Evolutionary conservation across 2,888 invertebrate species (phyloP), one percentile per base, ranked within the genome.

Genomic region (Maniola hyperantus): DNA sequence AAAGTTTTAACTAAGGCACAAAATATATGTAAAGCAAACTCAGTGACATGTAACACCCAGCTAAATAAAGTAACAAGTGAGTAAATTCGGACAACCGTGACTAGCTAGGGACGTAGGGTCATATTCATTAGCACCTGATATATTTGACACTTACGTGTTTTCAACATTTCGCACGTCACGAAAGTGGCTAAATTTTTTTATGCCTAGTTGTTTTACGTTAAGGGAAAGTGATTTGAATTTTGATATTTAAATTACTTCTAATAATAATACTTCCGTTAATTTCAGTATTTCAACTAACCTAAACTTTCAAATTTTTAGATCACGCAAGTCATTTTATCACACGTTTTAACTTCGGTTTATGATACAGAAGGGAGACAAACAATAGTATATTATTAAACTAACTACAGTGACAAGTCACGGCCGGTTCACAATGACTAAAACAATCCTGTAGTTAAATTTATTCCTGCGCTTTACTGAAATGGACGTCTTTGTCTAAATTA

Each of bases 131-230:
- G 72, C 77, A 78, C 76, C 72, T 76, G 68, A 62, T 62, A 65
- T 44, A 68, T 74, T 76, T 77, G 78, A 77, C 74, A 78, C 73
- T 75, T 65, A 76, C 77, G 74, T 76, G 74, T 71, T 67, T n/a
- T 69, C 58, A 69, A 73, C 71, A 73, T 76, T 76, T 78, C 72
- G 55, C 78, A 77, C 78, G 79, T 76, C 78, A 76, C 73, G 75
- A 73, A 73, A 73, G 67, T 71, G 61, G 68, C 69, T 8, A 72
- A 73, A 75, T 77, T 76, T 74, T 64, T 46, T 66, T 51, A 26
- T 26, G 26, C 26, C 26, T 26, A 26, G 26, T 26, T 26, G 4
- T 26, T 26, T 26, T 53, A 15, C 36, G 10, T 34, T 60, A 50
- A 50, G 34, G 50, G 50, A 26, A 36, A 50, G 34, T 36, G 7